Base-by-base conservation (phyloP, 2,888 invertebrate species). In the Nemapogon koenigi region DNA sequence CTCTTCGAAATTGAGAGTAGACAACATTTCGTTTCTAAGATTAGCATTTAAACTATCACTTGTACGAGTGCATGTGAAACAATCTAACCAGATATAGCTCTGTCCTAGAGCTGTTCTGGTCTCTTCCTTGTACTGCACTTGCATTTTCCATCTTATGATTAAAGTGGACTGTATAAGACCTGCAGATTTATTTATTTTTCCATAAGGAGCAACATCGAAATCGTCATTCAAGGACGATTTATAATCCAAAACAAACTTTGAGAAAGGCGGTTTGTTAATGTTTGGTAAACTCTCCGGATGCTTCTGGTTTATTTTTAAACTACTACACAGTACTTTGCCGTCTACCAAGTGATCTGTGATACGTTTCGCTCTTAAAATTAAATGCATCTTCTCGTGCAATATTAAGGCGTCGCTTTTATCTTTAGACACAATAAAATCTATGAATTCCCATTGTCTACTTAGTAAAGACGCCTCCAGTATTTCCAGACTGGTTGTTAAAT, bases 31-130 rank as follows among this genome's bases (percentile, higher is more conserved):
- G 2, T 79, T 72, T 16, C 62, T 55, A 3, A 54, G 43, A 37
- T 49, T 55, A 26, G 73, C 76, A 37, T 78, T 78, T 3, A 54
- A 43, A 37, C 49, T 55, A 26, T 73, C 76, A 37, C 78, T 78
- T 33, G 82, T 79, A 42, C 81, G 64, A 14, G 73, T 62, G 53
- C 79, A 75, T 45, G 82, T 81, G 41, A 87, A 76, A 48, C 81
- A 81, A 41, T 84, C 79, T 41, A 89, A 56, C 52, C 84, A 84
- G 13, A 88, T 59, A 50, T 85, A 85, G 52, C 87, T 88, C 50
- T 90, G 90, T 0, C 91, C 91, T 35, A 84, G 62, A 7, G 84
- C 83, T 4, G 76, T 65, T 40, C 81, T 75, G 28, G 78, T 82
- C 19, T 75, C 81, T 6, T 66, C 72, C 46, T 72, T 81, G 49